phyloP scores from a whole-genome alignment of 2,797 vertebrate species.

The Falco columbarius region DNA sequence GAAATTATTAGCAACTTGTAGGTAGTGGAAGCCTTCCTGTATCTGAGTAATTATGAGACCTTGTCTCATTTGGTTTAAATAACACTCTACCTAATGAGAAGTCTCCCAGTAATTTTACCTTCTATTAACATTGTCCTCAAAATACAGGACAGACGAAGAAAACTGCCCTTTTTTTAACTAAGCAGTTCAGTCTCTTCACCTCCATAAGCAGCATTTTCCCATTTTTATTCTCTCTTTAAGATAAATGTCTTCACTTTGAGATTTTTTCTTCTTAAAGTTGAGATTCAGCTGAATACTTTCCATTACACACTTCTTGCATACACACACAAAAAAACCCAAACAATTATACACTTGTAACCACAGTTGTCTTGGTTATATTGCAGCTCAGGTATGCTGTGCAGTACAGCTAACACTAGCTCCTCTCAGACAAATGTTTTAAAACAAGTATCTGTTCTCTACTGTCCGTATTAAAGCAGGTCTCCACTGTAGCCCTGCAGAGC shows the following conservation, averaged over 20 bases:
- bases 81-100: not conserved
- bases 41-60: not conserved
- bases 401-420: not conserved
- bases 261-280: not conserved
- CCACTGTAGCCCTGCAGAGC: not conserved
- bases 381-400: not conserved
- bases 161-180: not conserved
- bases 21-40: not conserved
- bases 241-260: not conserved
- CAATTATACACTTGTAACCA: not conserved
- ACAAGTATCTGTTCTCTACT: not conserved
- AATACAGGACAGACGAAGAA: not conserved
- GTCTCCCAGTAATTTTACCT: not conserved
- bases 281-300: not conserved
- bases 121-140: not conserved
- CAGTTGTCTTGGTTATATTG: not conserved
- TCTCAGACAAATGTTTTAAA: not conserved
- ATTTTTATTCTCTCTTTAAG: not conserved
- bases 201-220: not conserved
- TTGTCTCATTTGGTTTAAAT: not conserved
- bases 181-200: not conserved
- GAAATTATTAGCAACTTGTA: not conserved
- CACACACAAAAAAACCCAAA: not conserved
- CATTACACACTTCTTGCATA: not conserved
- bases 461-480: not conserved